A percentile compares a stretch with the other conserved stretches of the same genome.
phyloP scores from a whole-genome alignment of 2,113 vertebrate species.

The Brachypodius melanocephalos region DNA sequence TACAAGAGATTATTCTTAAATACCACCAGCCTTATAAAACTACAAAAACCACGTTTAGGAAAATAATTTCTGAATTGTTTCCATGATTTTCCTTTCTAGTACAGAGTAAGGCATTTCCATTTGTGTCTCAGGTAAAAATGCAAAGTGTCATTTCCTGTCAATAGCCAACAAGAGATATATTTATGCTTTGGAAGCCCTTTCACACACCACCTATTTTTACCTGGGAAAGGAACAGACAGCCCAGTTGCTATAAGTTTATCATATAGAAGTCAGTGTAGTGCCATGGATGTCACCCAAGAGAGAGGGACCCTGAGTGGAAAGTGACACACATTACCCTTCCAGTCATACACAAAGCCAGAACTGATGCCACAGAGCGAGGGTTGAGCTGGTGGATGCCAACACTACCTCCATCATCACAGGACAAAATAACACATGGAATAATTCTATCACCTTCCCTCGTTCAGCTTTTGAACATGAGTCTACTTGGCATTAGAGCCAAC shows the following conservation, averaged over 20 bases:
- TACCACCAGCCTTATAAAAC: neutral
- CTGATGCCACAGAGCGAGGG: fast-evolving
- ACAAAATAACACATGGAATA: neutral
- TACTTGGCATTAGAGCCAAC: neutral
- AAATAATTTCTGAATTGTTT: neutral
- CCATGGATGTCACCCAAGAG: neutral
- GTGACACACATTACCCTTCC: neutral
- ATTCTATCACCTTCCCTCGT: neutral
- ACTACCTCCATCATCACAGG: neutral
- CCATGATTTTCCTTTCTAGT: neutral
- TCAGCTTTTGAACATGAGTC: neutral
- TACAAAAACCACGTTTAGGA: neutral
- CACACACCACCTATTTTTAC: neutral
- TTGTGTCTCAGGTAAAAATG: neutral
- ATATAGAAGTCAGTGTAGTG: neutral
- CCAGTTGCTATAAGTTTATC: neutral
- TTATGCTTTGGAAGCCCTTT: neutral
- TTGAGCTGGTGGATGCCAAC: neutral
- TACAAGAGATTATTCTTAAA: neutral
- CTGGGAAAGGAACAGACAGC: neutral
- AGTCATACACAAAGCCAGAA: neutral
- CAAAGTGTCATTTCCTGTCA: neutral
- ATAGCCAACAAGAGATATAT: neutral
- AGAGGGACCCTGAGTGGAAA: neutral
- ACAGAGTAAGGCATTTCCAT: neutral